A percentile compares a stretch with the other conserved stretches of the same genome.
phyloP scores from a whole-genome alignment of 2,888 invertebrate genomes.

The Eumacrocentrus americanus region DNA sequence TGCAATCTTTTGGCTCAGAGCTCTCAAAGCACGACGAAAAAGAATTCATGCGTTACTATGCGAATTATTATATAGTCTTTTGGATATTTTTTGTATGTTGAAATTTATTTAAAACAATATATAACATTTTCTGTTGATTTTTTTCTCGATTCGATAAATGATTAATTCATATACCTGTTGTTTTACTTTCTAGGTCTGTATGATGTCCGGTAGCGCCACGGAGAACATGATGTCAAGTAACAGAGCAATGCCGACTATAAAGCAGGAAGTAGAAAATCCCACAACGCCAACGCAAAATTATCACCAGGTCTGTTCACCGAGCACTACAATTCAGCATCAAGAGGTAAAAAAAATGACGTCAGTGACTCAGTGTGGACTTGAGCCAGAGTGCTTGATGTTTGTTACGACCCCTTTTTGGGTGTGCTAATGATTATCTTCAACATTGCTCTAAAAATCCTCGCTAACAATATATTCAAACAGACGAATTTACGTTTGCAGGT shows the following conservation, averaged over 20 bases:
- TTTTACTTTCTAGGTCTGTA: slow-evolving; percentile 67
- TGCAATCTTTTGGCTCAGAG: slow-evolving; percentile 40
- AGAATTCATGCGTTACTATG: neutral
- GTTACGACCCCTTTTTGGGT: neutral
- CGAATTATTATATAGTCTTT: neutral
- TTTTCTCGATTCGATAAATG: neutral
- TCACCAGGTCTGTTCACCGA: slow-evolving; percentile 59
- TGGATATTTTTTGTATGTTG: neutral
- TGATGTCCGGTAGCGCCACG: slow-evolving; percentile 68
- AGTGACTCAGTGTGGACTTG: neutral
- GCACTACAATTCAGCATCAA: slow-evolving; percentile 59
- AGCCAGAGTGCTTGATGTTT: neutral
- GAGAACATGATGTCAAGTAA: slow-evolving; percentile 57
- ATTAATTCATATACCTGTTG: neutral
- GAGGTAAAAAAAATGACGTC: slow-evolving; percentile 51
- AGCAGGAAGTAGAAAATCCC: slow-evolving; percentile 67
- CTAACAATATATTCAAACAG: slow-evolving; percentile 7
- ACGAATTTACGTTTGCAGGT: slow-evolving; percentile 33
- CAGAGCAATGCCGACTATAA: slow-evolving; percentile 63
- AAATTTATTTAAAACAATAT: neutral
- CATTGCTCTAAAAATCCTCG: neutral
- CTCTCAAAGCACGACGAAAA: neutral
- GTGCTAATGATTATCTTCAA: neutral
- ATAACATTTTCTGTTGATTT: neutral
- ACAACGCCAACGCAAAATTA: slow-evolving; percentile 57